Base-by-base conservation (phyloP, 2,113 vertebrate genomes). In the Cygnus atratus region DNA sequence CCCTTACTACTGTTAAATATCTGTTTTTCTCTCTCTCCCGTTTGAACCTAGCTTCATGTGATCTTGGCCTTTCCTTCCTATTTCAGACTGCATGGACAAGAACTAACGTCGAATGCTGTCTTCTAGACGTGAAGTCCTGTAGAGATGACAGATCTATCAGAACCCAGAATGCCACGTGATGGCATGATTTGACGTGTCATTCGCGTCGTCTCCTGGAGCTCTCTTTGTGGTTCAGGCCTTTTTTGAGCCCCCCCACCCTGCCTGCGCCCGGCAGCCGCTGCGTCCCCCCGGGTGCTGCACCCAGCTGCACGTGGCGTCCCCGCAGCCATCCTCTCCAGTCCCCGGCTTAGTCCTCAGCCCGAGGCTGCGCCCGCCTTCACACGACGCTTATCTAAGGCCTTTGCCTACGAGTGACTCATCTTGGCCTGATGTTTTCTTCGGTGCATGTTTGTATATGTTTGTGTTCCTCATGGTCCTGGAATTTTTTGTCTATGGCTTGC, bases 21-120 rank as follows among this genome's bases (percentile, higher is more conserved):
- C 57, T 14, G 2, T 15, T 55, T 31, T 19, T 41, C 29, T 39
- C 1, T 13, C 35, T 20, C 39, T 20, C 5, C 3, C 1, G 4
- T 25, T 11, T 9, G 41, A 24, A 7, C 11, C 44, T 35, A 12
- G 24, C 29, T 55, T 41, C 11, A 29, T 5, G 25, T 6, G 10
- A 1, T 50, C 57, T 20, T 7, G 10, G 43, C 35, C 61, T 50
- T 46, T 57, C 29, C 8, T 37, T 39, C 12, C 14, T 54, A 7
- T 37, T 39, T 63, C 26, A 21, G 46, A 9, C 59, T 12, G 26
- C 58, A 31, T 21, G 20, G 44, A 11, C n/a, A 13, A 22, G 24
- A 48, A 12, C 29, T 35, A 12, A 33, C 6, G 33, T 19, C n/a
- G 61, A 18, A 20, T 7, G 50, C 12, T 44, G 61, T 44, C 29